These are phyloP conservation scores for Drosophila borborema DNA, from an alignment of 2,888 invertebrate genomes.

Conservation along the genomic window DNA sequence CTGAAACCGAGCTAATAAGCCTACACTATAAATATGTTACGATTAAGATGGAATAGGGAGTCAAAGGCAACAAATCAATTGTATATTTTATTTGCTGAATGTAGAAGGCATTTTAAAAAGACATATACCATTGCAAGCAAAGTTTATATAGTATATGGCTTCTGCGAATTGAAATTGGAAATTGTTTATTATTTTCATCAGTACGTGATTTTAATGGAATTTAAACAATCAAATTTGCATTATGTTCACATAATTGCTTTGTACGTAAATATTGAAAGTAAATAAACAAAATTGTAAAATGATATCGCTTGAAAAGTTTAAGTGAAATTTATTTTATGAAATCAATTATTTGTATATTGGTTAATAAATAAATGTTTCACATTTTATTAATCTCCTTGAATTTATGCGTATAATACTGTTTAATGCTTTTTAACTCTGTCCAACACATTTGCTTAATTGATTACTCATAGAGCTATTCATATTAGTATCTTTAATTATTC, in stretches of 20 bases:
- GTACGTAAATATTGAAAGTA: neutral
- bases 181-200: slow-evolving; percentile 26
- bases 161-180: neutral
- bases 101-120: no score
- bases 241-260: neutral
- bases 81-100: neutral
- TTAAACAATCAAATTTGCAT: slow-evolving; percentile 2
- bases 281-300: slow-evolving; percentile 1
- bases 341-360: neutral
- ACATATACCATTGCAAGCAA: neutral
- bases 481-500: no score
- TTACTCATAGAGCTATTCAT: no score
- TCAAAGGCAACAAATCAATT: neutral
- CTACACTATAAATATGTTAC: neutral
- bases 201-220: slow-evolving; percentile 49
- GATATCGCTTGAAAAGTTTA: neutral
- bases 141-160: neutral
- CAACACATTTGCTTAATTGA: no score
- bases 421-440: no score
- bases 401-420: no score
- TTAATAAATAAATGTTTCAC: no score
- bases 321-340: neutral
- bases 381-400: no score
- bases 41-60: neutral
- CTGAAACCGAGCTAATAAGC: neutral